Evolutionary conservation across 1,140 invertebrate species (phyloP), one percentile per base, ranked within the genome.

Genomic region (Monomorium pharaonis): DNA sequence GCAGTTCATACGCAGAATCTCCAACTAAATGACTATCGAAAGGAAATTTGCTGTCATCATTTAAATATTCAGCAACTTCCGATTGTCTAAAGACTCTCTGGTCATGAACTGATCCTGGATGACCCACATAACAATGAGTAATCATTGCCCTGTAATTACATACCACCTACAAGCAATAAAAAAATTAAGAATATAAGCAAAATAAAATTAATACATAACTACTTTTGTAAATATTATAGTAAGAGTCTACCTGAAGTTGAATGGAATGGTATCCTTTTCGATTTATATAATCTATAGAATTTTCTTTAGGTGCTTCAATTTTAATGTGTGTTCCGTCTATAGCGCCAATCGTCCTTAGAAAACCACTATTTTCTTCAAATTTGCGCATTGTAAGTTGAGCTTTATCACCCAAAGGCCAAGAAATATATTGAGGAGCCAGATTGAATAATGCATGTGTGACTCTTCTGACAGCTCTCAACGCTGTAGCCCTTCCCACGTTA

Each of bases 241-340:
- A 42, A 62, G 12, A 30, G 6, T 3, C 3, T 70, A 74, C 51
- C 14, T 58, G 51, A 37, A 75, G 70, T 0, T 75, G 51, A 5
- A 75, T 58, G 12, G 70, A 75, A n/a, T 58, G 51, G 24, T 42
- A 75, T 24, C 70, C 51, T 12, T 75, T 75, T 75, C 33, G 51
- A 42, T 75, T 75, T 9, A 75, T 21, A n/a, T 75, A 75, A 24
- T 75, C 70, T 24, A 3, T 14, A 24, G 70, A 18, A n/a, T 75
- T 75, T 37, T 58, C n/a, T 58, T 16, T 58, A 0, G 51, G 51
- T 42, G 51, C 51, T 37, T 58, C 21, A 2, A 75, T 75, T 42
- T 24, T 24, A 7, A 75, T 58, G 18, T 72, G 27, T 1, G 47
- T 72, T 0, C 69, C 69, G 6, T 72, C 69, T 51, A 72, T 72